Conservation (phyloP, 1,140 invertebrate species). For the Chymomyza costata region DNA sequence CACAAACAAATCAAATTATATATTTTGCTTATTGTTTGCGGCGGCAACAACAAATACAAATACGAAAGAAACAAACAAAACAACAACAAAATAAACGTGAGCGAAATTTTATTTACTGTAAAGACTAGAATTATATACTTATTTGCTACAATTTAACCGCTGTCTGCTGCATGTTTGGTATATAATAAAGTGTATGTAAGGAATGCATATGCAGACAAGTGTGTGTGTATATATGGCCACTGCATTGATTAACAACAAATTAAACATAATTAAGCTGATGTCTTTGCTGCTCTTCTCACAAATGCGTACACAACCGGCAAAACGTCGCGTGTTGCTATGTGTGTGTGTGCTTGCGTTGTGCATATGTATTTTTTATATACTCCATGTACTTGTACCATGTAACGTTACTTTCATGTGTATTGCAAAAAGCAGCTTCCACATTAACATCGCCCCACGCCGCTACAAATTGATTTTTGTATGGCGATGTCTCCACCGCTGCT, state of each 20-base stretch:
- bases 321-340: conserved; percentile 62
- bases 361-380: conserved; percentile 11
- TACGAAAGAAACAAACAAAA: conserved; percentile 24
- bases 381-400: too few species aligned
- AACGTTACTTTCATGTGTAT: not conserved
- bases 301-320: conserved; percentile 42
- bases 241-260: conserved; percentile 61
- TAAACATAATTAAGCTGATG: conserved; percentile 54
- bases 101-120: conserved; percentile 34
- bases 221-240: conserved; percentile 8
- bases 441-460: conserved; percentile 25
- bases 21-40: too few species aligned
- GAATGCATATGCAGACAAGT: too few species aligned
- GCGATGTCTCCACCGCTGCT: conserved; percentile 18
- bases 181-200: too few species aligned
- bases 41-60: conserved; percentile 13
- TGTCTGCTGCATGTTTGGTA: too few species aligned
- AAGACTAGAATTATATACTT: too few species aligned
- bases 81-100: conserved; percentile 57
- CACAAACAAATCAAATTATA: conserved; percentile 18
- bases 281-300: conserved; percentile 25
- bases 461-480: conserved; percentile 64
- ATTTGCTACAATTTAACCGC: too few species aligned
- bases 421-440: conserved; percentile 38
- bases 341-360: conserved; percentile 4